Evolutionary conservation across 92 coral and sea anemone genomes (phyloP).

Genomic region (Paramuricea clavata): DNA sequence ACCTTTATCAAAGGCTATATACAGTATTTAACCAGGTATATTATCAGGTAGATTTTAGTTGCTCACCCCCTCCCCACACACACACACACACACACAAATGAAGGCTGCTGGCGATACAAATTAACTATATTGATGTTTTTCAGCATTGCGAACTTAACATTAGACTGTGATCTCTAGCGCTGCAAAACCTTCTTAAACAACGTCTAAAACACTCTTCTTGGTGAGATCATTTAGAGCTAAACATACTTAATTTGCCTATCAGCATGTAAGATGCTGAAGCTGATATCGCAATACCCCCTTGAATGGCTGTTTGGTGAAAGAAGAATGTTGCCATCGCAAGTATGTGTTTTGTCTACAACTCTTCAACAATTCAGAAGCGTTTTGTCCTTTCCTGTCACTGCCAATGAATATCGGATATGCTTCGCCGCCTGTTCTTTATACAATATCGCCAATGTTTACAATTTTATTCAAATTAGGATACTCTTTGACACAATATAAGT

Average conservation of each 20-base stretch:
- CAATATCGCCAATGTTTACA: constrained; percentile 9
- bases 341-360: neutral
- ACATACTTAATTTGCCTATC: neutral
- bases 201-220: neutral
- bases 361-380: neutral
- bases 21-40: too few species aligned
- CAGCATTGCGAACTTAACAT: too few species aligned
- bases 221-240: neutral
- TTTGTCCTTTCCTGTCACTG: neutral
- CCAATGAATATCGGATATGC: constrained; percentile 6
- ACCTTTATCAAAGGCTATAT: too few species aligned
- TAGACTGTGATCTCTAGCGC: neutral
- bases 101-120: too few species aligned
- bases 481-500: neutral
- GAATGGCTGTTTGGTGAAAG: neutral
- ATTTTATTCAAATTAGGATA: constrained; percentile 3
- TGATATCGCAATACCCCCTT: neutral
- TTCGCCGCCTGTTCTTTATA: neutral
- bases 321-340: neutral
- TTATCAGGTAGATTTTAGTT: too few species aligned
- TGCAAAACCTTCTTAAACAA: too few species aligned
- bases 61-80: too few species aligned
- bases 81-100: too few species aligned
- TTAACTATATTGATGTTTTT: too few species aligned
- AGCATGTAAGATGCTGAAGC: neutral